Percentiles rank a stretch among this genome's conserved stretches.
These are phyloP conservation scores for Euclidia mi DNA, from an alignment of 2,888 invertebrate genomes.

Conservation along the genomic window DNA sequence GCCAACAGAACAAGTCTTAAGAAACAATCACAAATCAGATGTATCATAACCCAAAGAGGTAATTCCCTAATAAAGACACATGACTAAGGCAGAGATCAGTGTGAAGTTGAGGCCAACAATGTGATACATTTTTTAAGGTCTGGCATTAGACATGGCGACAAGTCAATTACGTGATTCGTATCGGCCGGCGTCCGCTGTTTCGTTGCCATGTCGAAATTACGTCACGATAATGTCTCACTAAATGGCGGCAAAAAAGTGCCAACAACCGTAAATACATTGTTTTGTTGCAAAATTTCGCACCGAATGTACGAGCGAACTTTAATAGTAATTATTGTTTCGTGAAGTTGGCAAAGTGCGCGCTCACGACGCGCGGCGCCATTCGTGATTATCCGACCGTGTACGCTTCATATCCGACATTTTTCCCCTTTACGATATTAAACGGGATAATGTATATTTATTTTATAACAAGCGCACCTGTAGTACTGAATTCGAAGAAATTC, in stretches of 20 bases:
- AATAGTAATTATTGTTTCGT: constrained; percentile 15
- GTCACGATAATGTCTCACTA: constrained; percentile 48
- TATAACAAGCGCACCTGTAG: constrained; percentile 5
- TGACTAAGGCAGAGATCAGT: constrained; percentile 1
- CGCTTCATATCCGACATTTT: constrained; percentile 6
- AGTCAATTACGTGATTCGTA: constrained; percentile 57
- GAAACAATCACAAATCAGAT: too few relatives aligned
- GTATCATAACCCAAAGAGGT: too few relatives aligned
- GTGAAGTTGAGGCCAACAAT: constrained; percentile 10
- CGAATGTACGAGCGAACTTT: constrained; percentile 17
- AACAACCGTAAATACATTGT: constrained; percentile 35
- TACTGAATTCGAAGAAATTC: constrained; percentile 5
- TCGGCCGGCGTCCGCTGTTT: constrained; percentile 31
- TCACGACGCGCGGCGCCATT: constrained; percentile 1
- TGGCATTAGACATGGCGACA: constrained; percentile 56
- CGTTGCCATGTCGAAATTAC: constrained; percentile 46
- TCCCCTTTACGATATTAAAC: constrained; percentile 3
- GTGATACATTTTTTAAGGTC: constrained; percentile 39
- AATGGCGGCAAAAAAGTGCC: constrained; percentile 33
- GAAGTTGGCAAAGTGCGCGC: background rate
- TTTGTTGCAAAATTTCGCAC: constrained; percentile 30
- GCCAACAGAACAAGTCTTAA: too few relatives aligned
- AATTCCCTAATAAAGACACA: too few relatives aligned
- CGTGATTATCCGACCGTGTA: constrained; percentile 1
- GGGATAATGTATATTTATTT: constrained; percentile 7